Percentiles rank a stretch among this genome's conserved stretches.
Conservation (phyloP, 2,888 invertebrate genomes). For the Microplitis manilae region DNA sequence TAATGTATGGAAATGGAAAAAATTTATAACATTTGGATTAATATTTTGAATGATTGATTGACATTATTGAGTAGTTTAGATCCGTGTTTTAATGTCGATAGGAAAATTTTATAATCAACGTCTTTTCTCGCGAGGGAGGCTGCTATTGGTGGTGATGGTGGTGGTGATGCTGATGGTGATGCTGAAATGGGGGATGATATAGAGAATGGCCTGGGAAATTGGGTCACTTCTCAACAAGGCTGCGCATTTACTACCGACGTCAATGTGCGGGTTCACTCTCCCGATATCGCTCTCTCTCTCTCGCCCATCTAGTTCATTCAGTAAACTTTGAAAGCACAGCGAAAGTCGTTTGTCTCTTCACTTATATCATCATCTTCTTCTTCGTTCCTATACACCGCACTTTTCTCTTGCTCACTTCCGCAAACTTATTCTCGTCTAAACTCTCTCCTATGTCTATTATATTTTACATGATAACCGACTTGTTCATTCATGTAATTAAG, state of each 20-base stretch:
- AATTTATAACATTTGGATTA: background rate
- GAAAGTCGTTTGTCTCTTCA: background rate
- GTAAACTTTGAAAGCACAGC: background rate
- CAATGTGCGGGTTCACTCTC: background rate
- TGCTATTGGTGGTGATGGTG: background rate
- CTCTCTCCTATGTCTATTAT: background rate
- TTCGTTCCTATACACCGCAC: background rate
- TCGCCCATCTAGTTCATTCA: conserved; percentile 2
- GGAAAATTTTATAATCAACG: background rate
- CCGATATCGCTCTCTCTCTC: background rate
- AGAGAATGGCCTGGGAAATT: conserved; percentile 44
- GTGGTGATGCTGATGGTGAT: background rate
- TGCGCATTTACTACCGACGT: conserved; percentile 2
- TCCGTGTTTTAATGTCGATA: background rate
- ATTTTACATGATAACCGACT: background rate
- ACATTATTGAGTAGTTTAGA: background rate
- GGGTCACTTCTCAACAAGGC: conserved; percentile 37
- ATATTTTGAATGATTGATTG: conserved; percentile 7
- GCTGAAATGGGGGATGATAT: conserved; percentile 4
- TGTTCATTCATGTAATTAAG: conserved; percentile 1
- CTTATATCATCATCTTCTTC: background rate
- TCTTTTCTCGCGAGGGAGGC: background rate
- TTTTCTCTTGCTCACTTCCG: background rate
- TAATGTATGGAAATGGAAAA: background rate
- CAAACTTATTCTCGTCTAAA: background rate